Percentiles rank a stretch among this genome's conserved stretches.
These are phyloP conservation scores for Acleris emargana DNA, from an alignment of 2,888 invertebrate species.

Conservation along the genomic window DNA sequence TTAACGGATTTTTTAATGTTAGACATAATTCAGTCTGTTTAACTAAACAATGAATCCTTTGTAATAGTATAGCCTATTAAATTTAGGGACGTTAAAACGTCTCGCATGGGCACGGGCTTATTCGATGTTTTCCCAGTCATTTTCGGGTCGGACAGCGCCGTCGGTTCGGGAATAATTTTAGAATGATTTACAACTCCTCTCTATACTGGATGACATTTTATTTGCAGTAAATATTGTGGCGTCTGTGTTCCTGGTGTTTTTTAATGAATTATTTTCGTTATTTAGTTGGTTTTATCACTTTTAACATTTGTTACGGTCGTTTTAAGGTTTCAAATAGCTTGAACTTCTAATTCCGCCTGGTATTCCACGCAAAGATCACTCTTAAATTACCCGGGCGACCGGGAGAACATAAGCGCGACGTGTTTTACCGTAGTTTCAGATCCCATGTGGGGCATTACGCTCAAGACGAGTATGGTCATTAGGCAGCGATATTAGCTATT, in stretches of 20 bases:
- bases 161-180: conserved; percentile 61
- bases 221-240: conserved; percentile 56
- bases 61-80: conserved; percentile 81
- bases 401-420: conserved; percentile 54
- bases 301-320: not conserved
- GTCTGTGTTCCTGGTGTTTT: conserved; percentile 37
- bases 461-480: conserved; percentile 81
- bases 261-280: conserved; percentile 23
- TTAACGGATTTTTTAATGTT: conserved; percentile 49
- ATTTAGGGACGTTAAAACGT: conserved; percentile 71
- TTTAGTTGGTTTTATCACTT: conserved; percentile 1
- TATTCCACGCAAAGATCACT: conserved; percentile 43
- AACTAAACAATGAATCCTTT: conserved; percentile 80
- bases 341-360: conserved; percentile 5
- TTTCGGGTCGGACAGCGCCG: conserved; percentile 59
- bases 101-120: conserved; percentile 50
- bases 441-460: conserved; percentile 77
- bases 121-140: conserved; percentile 54
- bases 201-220: conserved; percentile 50
- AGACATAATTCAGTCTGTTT: conserved; percentile 72
- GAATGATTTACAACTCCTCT: conserved; percentile 70
- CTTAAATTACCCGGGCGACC: conserved; percentile 54
- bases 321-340: not conserved
- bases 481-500: conserved; percentile 83
- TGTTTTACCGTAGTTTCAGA: conserved; percentile 52